Evolutionary conservation across 2,888 invertebrate species (phyloP), one percentile per base, ranked within the genome.

Genomic region (Papilio protenor): DNA sequence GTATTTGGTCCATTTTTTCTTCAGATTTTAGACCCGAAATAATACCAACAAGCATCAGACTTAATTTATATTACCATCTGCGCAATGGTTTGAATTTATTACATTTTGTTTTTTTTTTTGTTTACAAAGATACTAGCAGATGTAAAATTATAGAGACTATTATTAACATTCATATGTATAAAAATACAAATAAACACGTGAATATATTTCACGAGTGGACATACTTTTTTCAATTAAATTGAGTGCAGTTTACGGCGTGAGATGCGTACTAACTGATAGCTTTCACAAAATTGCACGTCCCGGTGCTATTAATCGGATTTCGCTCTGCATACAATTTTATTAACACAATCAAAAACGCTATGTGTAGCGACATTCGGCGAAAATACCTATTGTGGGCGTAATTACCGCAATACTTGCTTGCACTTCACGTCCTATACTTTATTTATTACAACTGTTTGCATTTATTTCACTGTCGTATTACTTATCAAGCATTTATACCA

Each of bases 361-460:
- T 75, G 75, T 76, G 75, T 77, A 72, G 71, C 78, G 75, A 75
- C 78, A 78, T 78, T 75, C 64, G 69, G 49, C 79, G 73, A 73
- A 73, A 81, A 80, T 79, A 80, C 76, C 75, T 81, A 73, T 74
- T 79, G 76, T 59, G 77, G 49, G 74, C 73, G 78, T 81, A 81
- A 80, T 81, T 81, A 81, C 78, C 80, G 77, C 77, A 79, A 80
- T 79, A 79, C 79, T 77, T 80, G 77, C 72, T 75, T 79, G 77
- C 72, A 75, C 75, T 71, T 61, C 71, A 66, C 76, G 77, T 78
- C 71, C 64, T 75, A 75, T 78, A 52, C 64, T 85, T 82, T 83
- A 84, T 86, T 83, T 84, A 84, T 83, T 83, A 82, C 83, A 82
- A 81, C 81, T 85, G 88, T 85, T 85, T 85, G 78, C 66, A 76